Base-by-base conservation (phyloP, 2,888 invertebrate species). In the Dusona sp. region DNA sequence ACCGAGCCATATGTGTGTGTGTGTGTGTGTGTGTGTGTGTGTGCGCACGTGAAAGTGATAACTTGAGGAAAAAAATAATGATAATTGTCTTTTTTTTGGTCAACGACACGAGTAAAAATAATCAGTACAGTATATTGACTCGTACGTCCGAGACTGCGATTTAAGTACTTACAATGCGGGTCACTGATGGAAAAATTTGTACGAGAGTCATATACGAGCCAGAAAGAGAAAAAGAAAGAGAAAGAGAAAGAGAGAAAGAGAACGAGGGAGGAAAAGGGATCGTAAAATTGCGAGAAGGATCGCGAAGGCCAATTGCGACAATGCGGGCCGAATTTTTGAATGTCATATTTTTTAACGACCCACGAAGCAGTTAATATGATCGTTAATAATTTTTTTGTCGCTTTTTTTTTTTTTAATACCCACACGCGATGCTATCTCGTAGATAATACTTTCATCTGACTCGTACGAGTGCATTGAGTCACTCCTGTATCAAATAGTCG, bases 311-410 rank as follows among this genome's bases (percentile, higher is more conserved):
- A 85, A 82, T 82, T 79, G 78, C 65, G 79, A 75, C 83, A 72
- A 86, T 86, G 83, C 85, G 85, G 85, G 85, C 68, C 68, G 64
- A 84, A 85, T 74, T 78, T 74, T 51, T 77, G 29, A 61, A 51
- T 70, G 29, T 33, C 48, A 22, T 48, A 72, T 33, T 72, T 29
- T 22, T 72, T 72, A 33, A 51, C 72, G 57, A 38, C 38, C 51
- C 72, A 72, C 33, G 13, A 33, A 51, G 51, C 72, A 51, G 51
- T 72, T 22, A 64, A 25, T 64, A 25, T 22, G 68, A 7, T 68
- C 42, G 61, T 61, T 61, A 61, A 42, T 51, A 29, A 57, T 57
- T 2, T 16, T 13, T 45, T 13, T 13, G 1, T 0, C 8, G 36
- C 48, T 29, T 64, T 70, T 45, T 29, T 42, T 79, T 45, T 61